These are phyloP conservation scores for Phataginus tricuspis DNA, from an alignment of 2,797 vertebrate species.

Conservation along the genomic window DNA sequence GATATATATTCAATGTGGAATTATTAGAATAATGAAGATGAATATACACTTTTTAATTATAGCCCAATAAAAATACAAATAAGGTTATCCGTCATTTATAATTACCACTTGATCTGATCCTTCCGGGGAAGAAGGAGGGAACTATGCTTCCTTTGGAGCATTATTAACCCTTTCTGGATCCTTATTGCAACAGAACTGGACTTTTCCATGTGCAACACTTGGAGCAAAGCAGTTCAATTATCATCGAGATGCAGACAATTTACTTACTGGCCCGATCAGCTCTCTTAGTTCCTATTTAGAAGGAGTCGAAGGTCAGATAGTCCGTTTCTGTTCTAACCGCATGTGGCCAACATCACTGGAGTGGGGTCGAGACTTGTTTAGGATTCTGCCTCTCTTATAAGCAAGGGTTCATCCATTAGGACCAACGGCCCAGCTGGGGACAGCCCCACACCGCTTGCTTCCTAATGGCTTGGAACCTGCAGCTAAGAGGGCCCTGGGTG, in stretches of 20 bases:
- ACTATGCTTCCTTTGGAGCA: conserved; percentile 48
- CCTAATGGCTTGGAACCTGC: background rate
- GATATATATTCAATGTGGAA: background rate
- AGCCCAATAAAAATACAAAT: conserved; percentile 78
- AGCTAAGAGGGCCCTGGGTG: background rate
- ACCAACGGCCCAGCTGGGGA: background rate
- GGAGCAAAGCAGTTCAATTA: conserved; percentile 68
- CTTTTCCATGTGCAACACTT: conserved; percentile 63
- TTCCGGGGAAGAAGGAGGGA: conserved; percentile 70
- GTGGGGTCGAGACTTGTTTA: conserved; percentile 46
- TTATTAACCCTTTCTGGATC: conserved; percentile 70
- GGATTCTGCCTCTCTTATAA: conserved; percentile 8
- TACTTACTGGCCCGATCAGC: conserved; percentile 24
- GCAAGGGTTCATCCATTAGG: background rate
- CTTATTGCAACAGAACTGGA: conserved; percentile 11
- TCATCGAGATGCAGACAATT: conserved; percentile 53
- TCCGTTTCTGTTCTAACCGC: conserved; percentile 15
- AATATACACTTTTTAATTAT: conserved; percentile 69
- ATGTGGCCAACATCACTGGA: background rate
- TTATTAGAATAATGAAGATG: conserved; percentile 57
- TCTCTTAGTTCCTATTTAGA: conserved; percentile 24
- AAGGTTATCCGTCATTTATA: conserved; percentile 69
- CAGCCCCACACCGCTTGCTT: background rate
- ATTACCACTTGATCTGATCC: conserved; percentile 75
- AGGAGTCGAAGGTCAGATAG: conserved; percentile 55